Percentiles rank a stretch among this genome's conserved stretches.
These are phyloP conservation scores for Alentia gelatinosa DNA, from an alignment of 2,888 invertebrate genomes.

Conservation along the genomic window DNA sequence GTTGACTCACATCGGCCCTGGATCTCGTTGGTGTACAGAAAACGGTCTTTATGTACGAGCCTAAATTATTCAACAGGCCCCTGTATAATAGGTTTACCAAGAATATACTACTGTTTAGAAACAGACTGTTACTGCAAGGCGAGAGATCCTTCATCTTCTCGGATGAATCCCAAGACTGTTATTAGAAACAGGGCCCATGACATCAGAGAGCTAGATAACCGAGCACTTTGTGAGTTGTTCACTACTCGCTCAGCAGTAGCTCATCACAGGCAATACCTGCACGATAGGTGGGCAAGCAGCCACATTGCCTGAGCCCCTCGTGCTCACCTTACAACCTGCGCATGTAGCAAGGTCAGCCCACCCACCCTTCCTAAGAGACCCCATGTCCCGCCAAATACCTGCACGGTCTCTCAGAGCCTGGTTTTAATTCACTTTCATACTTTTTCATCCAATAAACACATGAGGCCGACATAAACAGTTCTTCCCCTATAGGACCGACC, in stretches of 20 bases:
- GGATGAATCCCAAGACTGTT: no score
- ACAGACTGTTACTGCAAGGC: no score
- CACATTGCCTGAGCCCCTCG: not conserved
- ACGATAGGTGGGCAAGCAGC: not conserved
- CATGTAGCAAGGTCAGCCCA: not conserved
- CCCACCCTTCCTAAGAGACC: not conserved
- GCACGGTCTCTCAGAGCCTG: not conserved
- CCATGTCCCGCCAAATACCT: not conserved
- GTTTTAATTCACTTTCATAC: not conserved
- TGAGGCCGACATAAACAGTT: not conserved
- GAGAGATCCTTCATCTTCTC: no score
- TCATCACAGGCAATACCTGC: not conserved
- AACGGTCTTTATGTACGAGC: no score
- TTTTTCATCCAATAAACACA: not conserved
- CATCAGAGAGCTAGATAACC: no score
- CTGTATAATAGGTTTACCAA: no score
- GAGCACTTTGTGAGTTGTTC: not conserved
- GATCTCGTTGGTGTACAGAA: no score
- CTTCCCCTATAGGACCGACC: no score
- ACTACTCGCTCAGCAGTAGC: not conserved
- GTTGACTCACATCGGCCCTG: no score
- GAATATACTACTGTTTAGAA: no score
- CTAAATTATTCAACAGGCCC: no score
- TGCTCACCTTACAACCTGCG: not conserved
- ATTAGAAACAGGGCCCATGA: no score